Evolutionary conservation across 2,797 vertebrate genomes (phyloP), one percentile per base, ranked within the genome.

Genomic region (Hoplostethus atlanticus): DNA sequence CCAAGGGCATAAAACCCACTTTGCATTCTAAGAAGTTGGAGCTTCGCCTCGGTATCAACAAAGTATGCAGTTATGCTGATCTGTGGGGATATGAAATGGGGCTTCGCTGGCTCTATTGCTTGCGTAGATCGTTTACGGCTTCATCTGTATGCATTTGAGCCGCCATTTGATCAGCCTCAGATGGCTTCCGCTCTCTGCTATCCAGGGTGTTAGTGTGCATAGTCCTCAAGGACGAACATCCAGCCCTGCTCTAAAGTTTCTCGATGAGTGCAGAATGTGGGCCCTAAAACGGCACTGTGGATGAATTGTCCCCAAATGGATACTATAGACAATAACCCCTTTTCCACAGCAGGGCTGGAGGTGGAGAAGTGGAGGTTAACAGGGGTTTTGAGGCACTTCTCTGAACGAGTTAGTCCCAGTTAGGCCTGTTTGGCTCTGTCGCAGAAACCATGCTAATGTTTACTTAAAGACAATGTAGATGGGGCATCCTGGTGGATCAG

Each of bases 101-200:
- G 52, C 61, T 67, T 70, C 68, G 52, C 52, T 30, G 63, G 13
- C 51, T 61, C 34, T 17, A 25, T 28, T 73, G 53, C 73, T 78
- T 69, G 53, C 25, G 0, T 60, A 67, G 62, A 73, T 82, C 52
- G 69, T 75, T 65, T 67, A 12, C 28, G 17, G 60, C 48, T 75
- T 84, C 74, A 84, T 89, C 61, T 84, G 79, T 77, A 87, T 87
- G 77, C 74, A 51, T 61, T 31, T 7, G 68, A 53, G 70, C 11
- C 36, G 8, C 36, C 31, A 70, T 46, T 34, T 77, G 66, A 54
- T 11, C 47, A 56, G 57, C 60, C 55, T 75, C 68, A 56, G 71
- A 73, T 63, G 70, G 68, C 60, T 31, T 66, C 76, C 48, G n/a
- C 47, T 76, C 42, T 36, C 67, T 64, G 63, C 57, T 46, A 79